Conservation (phyloP, 2,888 invertebrate genomes). For the Platycheirus albimanus region DNA sequence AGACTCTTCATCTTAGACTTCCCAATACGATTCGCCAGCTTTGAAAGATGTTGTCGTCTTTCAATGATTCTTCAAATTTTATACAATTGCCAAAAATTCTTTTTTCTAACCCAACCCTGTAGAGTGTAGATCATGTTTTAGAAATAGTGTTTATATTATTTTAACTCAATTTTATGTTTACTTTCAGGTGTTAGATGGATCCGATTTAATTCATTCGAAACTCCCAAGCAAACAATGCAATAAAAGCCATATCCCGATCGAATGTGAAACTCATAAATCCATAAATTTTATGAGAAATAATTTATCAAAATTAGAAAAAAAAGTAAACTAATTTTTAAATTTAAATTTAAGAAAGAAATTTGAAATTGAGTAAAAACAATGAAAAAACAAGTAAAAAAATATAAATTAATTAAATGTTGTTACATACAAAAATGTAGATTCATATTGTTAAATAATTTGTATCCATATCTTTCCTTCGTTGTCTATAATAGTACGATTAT, state of each 20-base stretch:
- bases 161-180: not conserved
- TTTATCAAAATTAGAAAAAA: constrained; percentile 21
- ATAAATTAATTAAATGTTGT: constrained; percentile 65
- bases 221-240: constrained; percentile 35
- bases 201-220: not conserved
- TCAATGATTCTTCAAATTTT: no score
- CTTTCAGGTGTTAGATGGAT: constrained; percentile 56
- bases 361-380: constrained; percentile 59
- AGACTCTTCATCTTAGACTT: no score
- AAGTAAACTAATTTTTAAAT: no score
- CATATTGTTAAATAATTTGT: constrained; percentile 44
- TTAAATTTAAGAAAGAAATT: not conserved
- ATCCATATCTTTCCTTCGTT: constrained; percentile 36
- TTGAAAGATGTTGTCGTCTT: no score
- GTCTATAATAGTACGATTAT: constrained; percentile 34
- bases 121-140: no score
- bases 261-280: constrained; percentile 57
- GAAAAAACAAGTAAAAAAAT: constrained; percentile 41
- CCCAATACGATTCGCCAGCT: no score
- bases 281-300: constrained; percentile 25
- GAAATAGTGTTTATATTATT: no score
- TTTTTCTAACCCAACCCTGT: no score
- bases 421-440: constrained; percentile 44
- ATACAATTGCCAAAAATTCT: no score
- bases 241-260: constrained; percentile 48